Evolutionary conservation across 2,888 invertebrate genomes (phyloP), one percentile per base, ranked within the genome.

Genomic region (Petrolisthes manimaculis): DNA sequence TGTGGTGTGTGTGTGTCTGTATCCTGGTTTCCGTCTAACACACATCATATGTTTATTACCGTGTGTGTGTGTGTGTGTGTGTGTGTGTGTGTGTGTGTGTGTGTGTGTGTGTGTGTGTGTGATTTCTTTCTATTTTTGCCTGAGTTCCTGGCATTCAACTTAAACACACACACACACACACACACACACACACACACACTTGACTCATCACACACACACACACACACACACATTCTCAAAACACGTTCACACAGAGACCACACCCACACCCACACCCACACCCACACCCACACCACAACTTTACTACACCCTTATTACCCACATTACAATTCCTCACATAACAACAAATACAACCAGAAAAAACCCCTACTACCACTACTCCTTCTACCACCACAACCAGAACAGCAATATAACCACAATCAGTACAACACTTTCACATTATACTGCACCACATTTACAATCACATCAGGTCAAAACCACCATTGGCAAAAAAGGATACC

Each of bases 61-160:
- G 71, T 14, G 71, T 71, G 71, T 71, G 71, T 71, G 71, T 71
- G n/a, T 71, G 71, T 71, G 71, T 71, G 71, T 71, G 71, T 71
- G 71, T 14, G 8, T 71, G 71, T 61, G 61, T 61, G 61, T 61
- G 61, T 61, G 61, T 61, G 61, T 61, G 61, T 61, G 61, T 61
- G 61, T 61, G 61, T 61, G 61, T 61, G 61, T 61, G 61, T 61
- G 61, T 61, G 61, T 61, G 61, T 61, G 61, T 61, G 61, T 61
- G 61, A 61, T 61, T 9, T 61, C 61, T 61, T 14, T 61, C 61
- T 14, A 61, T 61, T 6, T 61, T 61, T 61, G 61, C 14, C 6
- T 61, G 61, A 6, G 14, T 61, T 61, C 61, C 61, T 61, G 8
- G 8, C 14, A 61, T 9, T 14, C 61, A 9, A 9, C 61, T 9